Evolutionary conservation across 2,797 vertebrate genomes (phyloP).

Genomic region (Sus cebifrons): DNA sequence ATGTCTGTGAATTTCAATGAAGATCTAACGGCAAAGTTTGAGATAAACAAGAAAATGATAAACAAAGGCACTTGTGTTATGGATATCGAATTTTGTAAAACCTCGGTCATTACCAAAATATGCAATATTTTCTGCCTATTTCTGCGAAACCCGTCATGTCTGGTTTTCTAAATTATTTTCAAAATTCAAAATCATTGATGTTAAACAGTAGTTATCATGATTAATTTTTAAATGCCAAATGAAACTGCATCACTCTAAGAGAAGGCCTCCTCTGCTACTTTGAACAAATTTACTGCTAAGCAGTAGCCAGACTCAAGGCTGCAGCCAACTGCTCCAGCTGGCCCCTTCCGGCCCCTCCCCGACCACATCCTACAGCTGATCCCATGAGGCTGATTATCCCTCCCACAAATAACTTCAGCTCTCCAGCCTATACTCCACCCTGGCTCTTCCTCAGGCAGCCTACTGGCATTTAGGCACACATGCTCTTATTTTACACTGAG

Average conservation of each 20-base stretch:
- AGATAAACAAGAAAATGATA: neutral
- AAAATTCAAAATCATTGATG: constrained; percentile 9
- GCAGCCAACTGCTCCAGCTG: neutral
- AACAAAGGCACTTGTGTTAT: neutral
- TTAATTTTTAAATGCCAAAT: neutral
- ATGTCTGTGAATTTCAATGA: constrained; percentile 17
- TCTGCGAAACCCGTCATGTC: neutral
- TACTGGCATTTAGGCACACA: neutral
- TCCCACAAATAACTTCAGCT: neutral
- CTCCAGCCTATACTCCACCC: neutral
- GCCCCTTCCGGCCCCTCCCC: neutral
- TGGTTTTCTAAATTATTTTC: constrained; percentile 36
- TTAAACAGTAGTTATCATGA: neutral
- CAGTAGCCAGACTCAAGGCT: neutral
- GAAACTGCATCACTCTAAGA: constrained; percentile 5
- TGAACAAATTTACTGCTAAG: constrained; percentile 19
- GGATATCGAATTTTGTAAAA: constrained; percentile 18
- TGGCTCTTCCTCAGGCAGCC: neutral
- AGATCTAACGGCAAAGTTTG: neutral
- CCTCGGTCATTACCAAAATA: constrained; percentile 4
- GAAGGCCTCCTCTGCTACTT: neutral
- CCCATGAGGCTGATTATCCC: neutral
- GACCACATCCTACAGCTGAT: neutral
- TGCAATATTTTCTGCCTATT: too few relatives aligned
- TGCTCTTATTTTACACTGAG: neutral